Base-by-base conservation (phyloP, 2,888 invertebrate genomes). In the Agrochola lychnidis region DNA sequence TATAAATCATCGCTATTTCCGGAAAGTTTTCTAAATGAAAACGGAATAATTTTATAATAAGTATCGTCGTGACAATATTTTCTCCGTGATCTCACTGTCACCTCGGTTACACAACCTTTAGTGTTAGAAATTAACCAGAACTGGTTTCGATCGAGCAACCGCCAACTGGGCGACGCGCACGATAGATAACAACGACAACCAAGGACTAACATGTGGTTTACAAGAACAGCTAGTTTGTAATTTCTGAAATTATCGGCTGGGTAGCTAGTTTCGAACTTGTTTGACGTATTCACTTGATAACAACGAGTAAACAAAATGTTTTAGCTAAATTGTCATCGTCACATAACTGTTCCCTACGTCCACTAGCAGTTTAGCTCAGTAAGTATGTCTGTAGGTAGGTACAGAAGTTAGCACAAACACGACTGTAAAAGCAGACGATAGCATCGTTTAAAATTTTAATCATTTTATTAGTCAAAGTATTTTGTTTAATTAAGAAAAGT, bases 11-110 rank as follows among this genome's bases (percentile, higher is more conserved):
- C 1, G 42, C 48, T 70, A n/a, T 30, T 76, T 70, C 42, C 63
- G 63, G 48, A 64, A 73, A 72, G 75, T 86, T 86, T 85, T 87
- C 85, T 81, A 84, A 84, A 86, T 74, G 75, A 83, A 82, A 82
- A 87, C 76, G 40, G 61, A 63, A 68, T 79, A 72, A 77, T 73
- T 56, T 81, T 68, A 81, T 72, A 70, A 69, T 66, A n/a, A n/a
- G n/a, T n/a, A 57, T 73, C 16, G 16, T 40, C n/a, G 22, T 12
- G 48, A 22, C 51, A 61, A 61, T 57, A 69, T 75, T 85, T 82
- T 80, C 75, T 77, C 85, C 67, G 69, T 70, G 74, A 67, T 71
- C 68, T 80, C 71, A 40, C 42, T 70, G 78, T 30, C 62, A 69
- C 51, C 30, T 74, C 30, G 59, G 75, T 83, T 83, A 36, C 78